Base-by-base conservation (phyloP, 2,797 vertebrate species). In the Lemur catta region DNA sequence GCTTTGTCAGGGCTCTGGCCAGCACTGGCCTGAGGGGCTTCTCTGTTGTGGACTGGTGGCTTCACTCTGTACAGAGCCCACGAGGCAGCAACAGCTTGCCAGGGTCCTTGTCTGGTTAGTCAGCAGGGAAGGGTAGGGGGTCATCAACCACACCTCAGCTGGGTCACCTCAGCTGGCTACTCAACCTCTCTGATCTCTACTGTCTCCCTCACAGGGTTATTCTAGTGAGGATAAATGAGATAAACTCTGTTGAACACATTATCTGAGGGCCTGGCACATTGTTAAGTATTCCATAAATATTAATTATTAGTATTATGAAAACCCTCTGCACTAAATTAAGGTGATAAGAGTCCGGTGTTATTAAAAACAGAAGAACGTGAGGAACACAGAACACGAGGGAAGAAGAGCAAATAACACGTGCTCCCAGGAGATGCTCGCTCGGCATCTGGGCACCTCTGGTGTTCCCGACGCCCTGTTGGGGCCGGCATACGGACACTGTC, bases 401-500 rank as follows among this genome's bases (percentile, higher is more conserved):
- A 26, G 7, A 59, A 24, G 7, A 50, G 24, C 26, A 28, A 35
- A 57, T 1, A n/a, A 28, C 48, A 63, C 24, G 2, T 7, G 4
- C 24, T 4, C 20, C 48, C 43, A 0, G 7, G 30, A 63, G 20
- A 33, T 0, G 0, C 8, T 2, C 26, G 10, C 4, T 17, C 5
- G 2, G 48, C 46, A 33, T 17, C 24, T 41, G 46, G 78, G 18
- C 57, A 4, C 8, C 67, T 11, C 43, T 15, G 11, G 80, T 14
- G 13, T 20, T n/a, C 38, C 28, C 6, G 17, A 67, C 2, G 4
- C 12, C 12, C 17, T 41, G 59, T 11, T 7, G 28, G 35, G n/a
- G 50, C 71, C 30, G 57, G 61, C 33, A 38, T 22, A 28, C 52
- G 20, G 57, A 61, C 0, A 1, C 24, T 3, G 0, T 22, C 72